A percentile compares a stretch with the other conserved stretches of the same genome.
Conservation (phyloP, 2,888 invertebrate genomes). For the Stomorhina lunata region DNA sequence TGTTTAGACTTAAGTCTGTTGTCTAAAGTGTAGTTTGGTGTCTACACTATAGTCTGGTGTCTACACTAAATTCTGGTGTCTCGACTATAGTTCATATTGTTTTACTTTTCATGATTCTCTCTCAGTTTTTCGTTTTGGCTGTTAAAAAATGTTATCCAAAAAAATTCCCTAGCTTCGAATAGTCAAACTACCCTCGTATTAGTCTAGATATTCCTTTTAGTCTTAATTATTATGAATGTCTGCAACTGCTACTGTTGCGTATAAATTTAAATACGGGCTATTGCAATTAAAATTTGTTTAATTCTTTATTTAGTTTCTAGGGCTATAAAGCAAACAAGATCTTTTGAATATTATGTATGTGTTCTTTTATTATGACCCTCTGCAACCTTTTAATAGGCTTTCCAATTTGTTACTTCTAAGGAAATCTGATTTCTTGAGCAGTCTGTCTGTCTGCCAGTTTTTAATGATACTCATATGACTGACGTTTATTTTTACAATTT, state of each 20-base stretch:
- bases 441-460: background rate
- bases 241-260: constrained; percentile 37
- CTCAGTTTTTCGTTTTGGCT: too few species aligned
- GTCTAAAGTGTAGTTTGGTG: too few species aligned
- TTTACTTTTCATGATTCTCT: too few species aligned
- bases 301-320: background rate
- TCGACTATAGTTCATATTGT: too few species aligned
- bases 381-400: constrained; percentile 30
- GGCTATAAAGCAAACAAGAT: background rate
- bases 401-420: background rate
- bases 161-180: too few species aligned
- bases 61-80: too few species aligned
- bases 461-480: constrained; percentile 23
- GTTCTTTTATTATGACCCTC: constrained; percentile 21
- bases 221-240: constrained; percentile 19
- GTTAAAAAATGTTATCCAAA: too few species aligned
- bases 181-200: too few species aligned
- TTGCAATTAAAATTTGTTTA: constrained; percentile 25
- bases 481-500: background rate
- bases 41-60: too few species aligned
- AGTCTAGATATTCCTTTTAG: constrained; percentile 1
- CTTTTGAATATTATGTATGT: constrained; percentile 24
- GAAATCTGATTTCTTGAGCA: constrained; percentile 18
- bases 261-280: constrained; percentile 32
- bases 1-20: too few species aligned